Conservation (phyloP, 2,888 invertebrate genomes). For the Candidula unifasciata region DNA sequence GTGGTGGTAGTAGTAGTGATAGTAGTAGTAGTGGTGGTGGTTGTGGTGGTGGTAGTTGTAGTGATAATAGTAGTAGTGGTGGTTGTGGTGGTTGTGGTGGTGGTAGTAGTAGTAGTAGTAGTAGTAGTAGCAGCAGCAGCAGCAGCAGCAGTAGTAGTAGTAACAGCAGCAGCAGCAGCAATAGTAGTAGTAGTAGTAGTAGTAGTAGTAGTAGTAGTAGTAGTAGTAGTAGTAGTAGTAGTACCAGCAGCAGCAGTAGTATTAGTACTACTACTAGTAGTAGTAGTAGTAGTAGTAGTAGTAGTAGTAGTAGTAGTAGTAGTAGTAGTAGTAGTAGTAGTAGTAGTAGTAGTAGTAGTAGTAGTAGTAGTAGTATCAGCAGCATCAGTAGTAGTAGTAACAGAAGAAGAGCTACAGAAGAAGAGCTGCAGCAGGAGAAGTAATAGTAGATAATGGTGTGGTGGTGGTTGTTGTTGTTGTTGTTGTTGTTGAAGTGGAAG, state of each 20-base stretch:
- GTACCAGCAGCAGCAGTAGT: not conserved
- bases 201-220: constrained; percentile 15
- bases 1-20: too few relatives aligned
- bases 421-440: constrained; percentile 1
- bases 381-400: too few relatives aligned
- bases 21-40: too few relatives aligned
- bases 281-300: constrained; percentile 39
- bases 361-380: not conserved
- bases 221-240: not conserved
- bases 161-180: constrained; percentile 6
- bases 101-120: too few relatives aligned
- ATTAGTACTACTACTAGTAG: constrained; percentile 30
- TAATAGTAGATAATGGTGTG: constrained; percentile 12
- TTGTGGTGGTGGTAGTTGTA: too few relatives aligned
- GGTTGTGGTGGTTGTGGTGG: too few relatives aligned
- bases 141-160: not conserved
- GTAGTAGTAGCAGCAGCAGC: too few relatives aligned
- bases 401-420: too few relatives aligned
- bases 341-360: constrained; percentile 12
- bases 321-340: too few relatives aligned
- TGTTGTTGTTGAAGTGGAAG: not conserved
- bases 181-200: constrained; percentile 17
- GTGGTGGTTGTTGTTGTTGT: not conserved
- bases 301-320: constrained; percentile 31
- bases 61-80: too few relatives aligned